Evolutionary conservation across 2,113 vertebrate species (phyloP), one percentile per base, ranked within the genome.

Genomic region (Cichladusa arquata): DNA sequence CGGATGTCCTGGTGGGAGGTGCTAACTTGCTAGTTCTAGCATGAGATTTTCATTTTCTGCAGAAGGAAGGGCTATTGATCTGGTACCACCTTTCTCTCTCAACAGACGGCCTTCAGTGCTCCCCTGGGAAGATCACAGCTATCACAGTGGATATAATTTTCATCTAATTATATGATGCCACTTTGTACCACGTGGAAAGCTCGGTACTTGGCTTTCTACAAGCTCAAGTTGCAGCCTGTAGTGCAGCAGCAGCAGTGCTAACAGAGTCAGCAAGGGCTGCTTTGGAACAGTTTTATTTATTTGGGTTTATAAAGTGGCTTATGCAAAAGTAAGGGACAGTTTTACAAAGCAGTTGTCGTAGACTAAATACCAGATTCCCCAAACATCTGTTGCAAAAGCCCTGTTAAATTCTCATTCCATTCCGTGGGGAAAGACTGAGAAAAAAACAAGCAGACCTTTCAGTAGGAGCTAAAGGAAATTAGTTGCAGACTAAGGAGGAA

Each of bases 311-410:
- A 31, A 95, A 94, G 72, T 84, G 57, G 64, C 69, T 96, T 83
- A 61, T 86, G 65, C 57, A 79, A 64, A 93, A 94, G 45, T 65
- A 93, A 93, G 80, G 65, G 86, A 78, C 66, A 44, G 53, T 90
- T 90, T 88, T 88, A 67, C 76, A 86, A 88, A 92, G 93, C 88
- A 74, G 76, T 93, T 96, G 76, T 84, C 33, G 0, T 19, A 96
- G 90, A 93, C 95, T 96, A 92, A 95, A 76, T 93, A 90, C 73
- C 77, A 95, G 82, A 94, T 88, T 95, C 88, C 72, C 69, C 48
- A 81, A 94, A 96, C 93, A 96, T 93, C 95, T 96, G 92, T 90
- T 95, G 72, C 61, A 79, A 79, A 95, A 90, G 14, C 51, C 60
- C 76, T 78, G 85, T 91, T 95, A 93, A 81, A 95, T 81, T 92